phyloP scores from a whole-genome alignment of 1,140 invertebrate genomes.

The Hyles vespertilio region DNA sequence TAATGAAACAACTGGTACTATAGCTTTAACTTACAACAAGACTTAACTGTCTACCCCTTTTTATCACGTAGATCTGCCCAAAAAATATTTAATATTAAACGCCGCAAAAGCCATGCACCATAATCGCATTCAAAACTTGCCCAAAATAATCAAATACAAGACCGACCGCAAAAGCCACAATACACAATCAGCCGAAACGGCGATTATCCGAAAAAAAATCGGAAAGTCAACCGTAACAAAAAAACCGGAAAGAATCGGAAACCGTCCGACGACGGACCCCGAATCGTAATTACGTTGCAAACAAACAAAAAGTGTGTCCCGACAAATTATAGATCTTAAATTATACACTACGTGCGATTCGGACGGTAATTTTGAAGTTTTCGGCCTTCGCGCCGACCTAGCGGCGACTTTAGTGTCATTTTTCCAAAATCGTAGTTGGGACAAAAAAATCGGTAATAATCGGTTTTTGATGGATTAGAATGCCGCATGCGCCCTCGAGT shows the following conservation, averaged over 20 bases:
- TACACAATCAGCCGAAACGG: no score
- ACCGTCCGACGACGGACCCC: conserved; percentile 8
- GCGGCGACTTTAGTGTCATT: conserved; percentile 5
- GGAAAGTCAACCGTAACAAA: conserved; percentile 18
- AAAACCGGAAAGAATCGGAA: conserved; percentile 41
- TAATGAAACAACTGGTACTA: no score
- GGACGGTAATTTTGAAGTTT: conserved; percentile 7
- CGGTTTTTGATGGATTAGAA: no score
- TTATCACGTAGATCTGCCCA: no score
- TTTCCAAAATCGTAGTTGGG: background rate
- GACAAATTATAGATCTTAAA: conserved; percentile 54
- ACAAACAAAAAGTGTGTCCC: conserved; percentile 44
- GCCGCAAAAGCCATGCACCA: no score
- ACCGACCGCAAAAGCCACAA: conserved; percentile 1
- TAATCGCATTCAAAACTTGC: no score
- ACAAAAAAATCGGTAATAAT: background rate
- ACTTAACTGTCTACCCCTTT: no score
- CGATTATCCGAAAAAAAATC: conserved; percentile 8
- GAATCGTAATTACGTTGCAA: conserved; percentile 17
- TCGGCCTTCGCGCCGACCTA: conserved; percentile 1
- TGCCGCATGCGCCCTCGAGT: no score
- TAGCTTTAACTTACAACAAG: no score
- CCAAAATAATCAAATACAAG: conserved; percentile 7
- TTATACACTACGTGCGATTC: conserved; percentile 36
- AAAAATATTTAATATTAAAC: no score